Base-by-base conservation (phyloP, 1,140 invertebrate genomes). In the Saccostrea echinata region DNA sequence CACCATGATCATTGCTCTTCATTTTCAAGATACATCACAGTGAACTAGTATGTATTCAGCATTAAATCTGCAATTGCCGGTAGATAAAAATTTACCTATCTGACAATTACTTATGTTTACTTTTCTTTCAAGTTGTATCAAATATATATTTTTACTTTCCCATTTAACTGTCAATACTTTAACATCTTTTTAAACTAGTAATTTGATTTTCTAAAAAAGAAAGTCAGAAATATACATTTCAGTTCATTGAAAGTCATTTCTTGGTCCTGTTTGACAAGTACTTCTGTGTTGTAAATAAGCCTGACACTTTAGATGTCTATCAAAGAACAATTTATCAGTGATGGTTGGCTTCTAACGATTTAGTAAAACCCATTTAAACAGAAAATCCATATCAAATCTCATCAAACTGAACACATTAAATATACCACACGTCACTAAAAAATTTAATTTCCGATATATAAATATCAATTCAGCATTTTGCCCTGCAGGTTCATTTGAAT, bases 391-490 rank as follows among this genome's bases (percentile, higher is more conserved):
- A 30, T 27, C 30, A 76, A 30, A 30, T 30, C 30, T 76, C 68
- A 76, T 76, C 68, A 33, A 76, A 76, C 68, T 11, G 27, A 76
- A 76, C 68, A 76, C 68, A 76, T 76, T 76, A 76, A 33, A 76
- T 30, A 76, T 76, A 76, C 68, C 24, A 76, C 68, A 30, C 27
- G 68, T 76, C 68, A 76, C 68, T 27, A 13, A 16, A 76, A 33
- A 76, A 33, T 76, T 76, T 76, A 76, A 76, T 76, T 76, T 76
- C 68, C 68, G 24, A 76, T 76, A 76, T 30, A 76, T 76, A 76
- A 30, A 76, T 76, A 76, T 76, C 68, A 76, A 76, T 76, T 16
- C 13, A 30, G 68, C 4, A n/a, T 13, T 76, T 30, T 76, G 8
- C 13, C 30, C 68, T 76, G 68, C 24, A 30, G 27, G 12, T 76